These are phyloP conservation scores for Micrasema longulum DNA, from an alignment of 1,140 invertebrate species.

Conservation along the genomic window DNA sequence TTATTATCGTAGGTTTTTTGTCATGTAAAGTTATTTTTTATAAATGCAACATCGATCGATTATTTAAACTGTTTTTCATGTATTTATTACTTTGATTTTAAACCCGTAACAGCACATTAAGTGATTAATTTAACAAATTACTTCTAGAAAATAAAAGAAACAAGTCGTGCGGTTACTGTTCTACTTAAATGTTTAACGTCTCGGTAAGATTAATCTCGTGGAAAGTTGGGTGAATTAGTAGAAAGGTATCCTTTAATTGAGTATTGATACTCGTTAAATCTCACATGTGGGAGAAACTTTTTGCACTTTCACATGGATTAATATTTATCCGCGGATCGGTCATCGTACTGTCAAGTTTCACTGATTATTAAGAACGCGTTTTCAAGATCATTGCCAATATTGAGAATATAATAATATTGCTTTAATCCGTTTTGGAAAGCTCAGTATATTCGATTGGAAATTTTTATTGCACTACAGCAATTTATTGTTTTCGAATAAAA, in stretches of 20 bases:
- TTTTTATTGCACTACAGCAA: neutral
- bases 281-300: no score
- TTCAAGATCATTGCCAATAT: slow-evolving; percentile 27
- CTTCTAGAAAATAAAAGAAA: neutral
- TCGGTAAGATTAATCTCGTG: neutral
- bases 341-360: slow-evolving; percentile 11
- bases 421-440: no score
- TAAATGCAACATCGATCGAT: no score
- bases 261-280: no score
- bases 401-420: neutral
- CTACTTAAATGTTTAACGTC: slow-evolving; percentile 6
- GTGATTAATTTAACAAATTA: neutral
- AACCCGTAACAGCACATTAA: slow-evolving; percentile 1
- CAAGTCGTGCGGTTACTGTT: slow-evolving; percentile 31
- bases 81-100: no score
- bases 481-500: no score
- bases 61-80: no score
- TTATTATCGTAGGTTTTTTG: no score
- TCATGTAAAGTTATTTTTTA: no score
- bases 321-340: slow-evolving; percentile 1
- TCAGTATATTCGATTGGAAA: neutral
- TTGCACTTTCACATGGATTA: no score
- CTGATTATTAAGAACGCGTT: slow-evolving; percentile 2
- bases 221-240: slow-evolving; percentile 1
- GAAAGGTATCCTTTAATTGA: neutral